phyloP scores from a whole-genome alignment of 2,888 invertebrate genomes.

The Drosophila anomelani region DNA sequence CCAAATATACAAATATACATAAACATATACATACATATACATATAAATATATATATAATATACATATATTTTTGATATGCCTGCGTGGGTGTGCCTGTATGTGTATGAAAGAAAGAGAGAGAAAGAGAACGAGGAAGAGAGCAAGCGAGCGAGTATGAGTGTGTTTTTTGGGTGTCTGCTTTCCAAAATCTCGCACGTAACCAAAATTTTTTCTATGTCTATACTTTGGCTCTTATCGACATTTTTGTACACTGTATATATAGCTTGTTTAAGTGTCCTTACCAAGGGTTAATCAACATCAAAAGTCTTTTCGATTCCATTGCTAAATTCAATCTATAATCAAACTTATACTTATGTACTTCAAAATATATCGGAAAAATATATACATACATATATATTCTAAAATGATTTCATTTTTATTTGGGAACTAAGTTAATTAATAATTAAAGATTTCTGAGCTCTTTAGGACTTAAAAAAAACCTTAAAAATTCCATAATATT shows the following conservation, averaged over 20 bases:
- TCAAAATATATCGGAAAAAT: conserved; percentile 40
- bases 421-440: no score
- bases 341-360: conserved; percentile 44
- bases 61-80: conserved; percentile 72
- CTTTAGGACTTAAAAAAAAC: not conserved
- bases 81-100: conserved; percentile 44
- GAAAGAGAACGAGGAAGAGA: conserved; percentile 6
- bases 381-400: conserved; percentile 41
- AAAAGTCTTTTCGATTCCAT: conserved; percentile 41
- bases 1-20: conserved; percentile 35
- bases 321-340: conserved; percentile 42
- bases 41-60: conserved; percentile 39
- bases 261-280: conserved; percentile 82
- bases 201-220: conserved; percentile 38
- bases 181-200: conserved; percentile 46
- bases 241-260: conserved; percentile 47
- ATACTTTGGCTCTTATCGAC: conserved; percentile 39
- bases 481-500: not conserved
- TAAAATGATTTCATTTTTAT: not conserved
- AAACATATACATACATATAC: conserved; percentile 37
- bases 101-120: conserved; percentile 8
- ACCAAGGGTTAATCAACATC: conserved; percentile 66
- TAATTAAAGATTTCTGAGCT: not conserved
- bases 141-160: conserved; percentile 7
- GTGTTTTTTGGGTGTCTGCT: conserved; percentile 36